Evolutionary conservation across 37 sponge, comb jelly and placozoan genomes (phyloP).

Genomic region (Theonella swinhoei): DNA sequence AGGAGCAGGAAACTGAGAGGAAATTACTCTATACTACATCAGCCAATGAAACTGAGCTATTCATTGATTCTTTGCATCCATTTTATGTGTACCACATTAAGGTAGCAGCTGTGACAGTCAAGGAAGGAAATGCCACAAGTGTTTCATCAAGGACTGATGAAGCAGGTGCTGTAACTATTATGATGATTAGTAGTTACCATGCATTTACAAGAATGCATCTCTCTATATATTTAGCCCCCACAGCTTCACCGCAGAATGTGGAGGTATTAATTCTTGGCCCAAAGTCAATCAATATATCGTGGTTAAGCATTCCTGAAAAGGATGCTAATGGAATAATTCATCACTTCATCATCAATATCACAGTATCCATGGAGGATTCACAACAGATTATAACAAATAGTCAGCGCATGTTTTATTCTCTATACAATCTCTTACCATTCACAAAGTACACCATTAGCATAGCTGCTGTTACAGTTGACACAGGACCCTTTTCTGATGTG

Average conservation of each 20-base stretch:
- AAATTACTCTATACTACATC: background rate
- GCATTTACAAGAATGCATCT: too few species aligned
- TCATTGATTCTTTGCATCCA: background rate
- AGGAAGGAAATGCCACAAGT: background rate
- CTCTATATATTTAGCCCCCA: background rate
- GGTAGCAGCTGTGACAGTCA: background rate
- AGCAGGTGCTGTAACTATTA: too few species aligned
- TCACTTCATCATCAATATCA: background rate
- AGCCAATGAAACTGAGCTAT: background rate
- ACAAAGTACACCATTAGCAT: slow-evolving; percentile 9
- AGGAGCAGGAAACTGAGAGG: background rate
- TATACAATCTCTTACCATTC: background rate
- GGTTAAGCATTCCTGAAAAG: background rate
- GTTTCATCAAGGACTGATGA: background rate
- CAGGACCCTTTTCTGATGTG: background rate
- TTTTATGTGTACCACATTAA: background rate
- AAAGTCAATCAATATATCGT: background rate
- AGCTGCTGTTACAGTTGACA: slow-evolving; percentile 21
- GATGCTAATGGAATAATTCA: background rate
- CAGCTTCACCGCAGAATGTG: background rate
- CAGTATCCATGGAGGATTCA: background rate
- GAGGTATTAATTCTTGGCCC: background rate
- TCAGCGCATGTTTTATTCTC: background rate
- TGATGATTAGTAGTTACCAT: background rate
- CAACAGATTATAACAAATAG: background rate